A percentile compares a stretch with the other conserved stretches of the same genome.
Conservation (phyloP, 2,797 vertebrate genomes). For the Acanthiza pusilla region DNA sequence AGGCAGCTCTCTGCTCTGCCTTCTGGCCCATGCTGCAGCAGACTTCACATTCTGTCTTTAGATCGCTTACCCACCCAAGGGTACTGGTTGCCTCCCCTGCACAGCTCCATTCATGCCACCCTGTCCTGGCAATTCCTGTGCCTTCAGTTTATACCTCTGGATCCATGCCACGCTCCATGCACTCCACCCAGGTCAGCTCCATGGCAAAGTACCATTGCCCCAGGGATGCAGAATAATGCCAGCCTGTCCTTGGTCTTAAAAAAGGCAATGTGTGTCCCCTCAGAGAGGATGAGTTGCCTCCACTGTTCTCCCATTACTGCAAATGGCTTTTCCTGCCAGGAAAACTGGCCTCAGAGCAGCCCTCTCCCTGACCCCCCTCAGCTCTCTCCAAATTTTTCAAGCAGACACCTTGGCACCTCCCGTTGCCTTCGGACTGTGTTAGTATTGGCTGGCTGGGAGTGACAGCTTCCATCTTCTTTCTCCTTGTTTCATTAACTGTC, state of each 20-base stretch:
- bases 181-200: neutral
- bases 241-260: neutral
- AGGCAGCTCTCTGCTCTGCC: neutral
- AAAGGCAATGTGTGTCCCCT: neutral
- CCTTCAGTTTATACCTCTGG: neutral
- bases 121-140: neutral
- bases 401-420: constrained; percentile 67
- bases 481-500: constrained; percentile 64
- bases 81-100: neutral
- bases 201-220: neutral
- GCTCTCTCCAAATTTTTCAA: constrained; percentile 42
- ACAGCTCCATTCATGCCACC: neutral
- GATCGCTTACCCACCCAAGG: neutral
- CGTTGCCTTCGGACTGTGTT: constrained; percentile 55
- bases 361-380: neutral
- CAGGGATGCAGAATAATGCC: neutral
- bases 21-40: neutral
- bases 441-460: constrained; percentile 63
- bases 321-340: neutral
- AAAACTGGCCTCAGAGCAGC: neutral
- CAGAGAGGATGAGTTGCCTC: neutral
- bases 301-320: neutral
- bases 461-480: constrained; percentile 61
- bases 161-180: neutral
- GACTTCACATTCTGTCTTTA: neutral